These are phyloP conservation scores for Netelia inedita DNA, from an alignment of 2,888 invertebrate species.

Conservation along the genomic window DNA sequence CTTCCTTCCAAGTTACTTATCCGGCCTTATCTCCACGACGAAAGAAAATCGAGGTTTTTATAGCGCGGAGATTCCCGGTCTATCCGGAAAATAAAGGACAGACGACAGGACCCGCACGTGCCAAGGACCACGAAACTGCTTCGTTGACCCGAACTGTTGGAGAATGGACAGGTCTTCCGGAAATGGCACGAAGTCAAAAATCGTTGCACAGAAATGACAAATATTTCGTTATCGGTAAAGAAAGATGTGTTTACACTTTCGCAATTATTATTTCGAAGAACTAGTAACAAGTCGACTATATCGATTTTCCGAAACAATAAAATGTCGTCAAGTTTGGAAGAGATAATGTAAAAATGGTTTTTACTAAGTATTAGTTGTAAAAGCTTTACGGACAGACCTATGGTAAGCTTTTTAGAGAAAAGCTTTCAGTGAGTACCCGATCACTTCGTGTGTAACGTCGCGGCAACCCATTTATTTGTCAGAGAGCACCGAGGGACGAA, in stretches of 20 bases:
- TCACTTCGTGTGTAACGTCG: conserved; percentile 56
- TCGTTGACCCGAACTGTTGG: not conserved
- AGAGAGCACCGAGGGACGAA: conserved; percentile 56
- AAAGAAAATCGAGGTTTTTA: conserved; percentile 54
- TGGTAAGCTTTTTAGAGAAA: not conserved
- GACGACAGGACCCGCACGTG: no score
- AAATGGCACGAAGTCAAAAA: no score
- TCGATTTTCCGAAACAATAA: no score
- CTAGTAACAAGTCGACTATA: no score
- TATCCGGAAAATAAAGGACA: not conserved
- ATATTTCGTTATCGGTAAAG: not conserved
- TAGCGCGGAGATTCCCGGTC: conserved; percentile 1
- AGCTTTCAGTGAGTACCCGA: conserved; percentile 54
- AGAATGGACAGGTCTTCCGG: no score
- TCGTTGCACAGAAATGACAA: not conserved
- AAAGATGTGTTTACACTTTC: no score
- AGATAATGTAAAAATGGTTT: no score
- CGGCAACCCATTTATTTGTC: conserved; percentile 66
- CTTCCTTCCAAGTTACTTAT: conserved; percentile 35
- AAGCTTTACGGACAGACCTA: not conserved
- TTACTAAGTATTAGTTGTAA: not conserved
- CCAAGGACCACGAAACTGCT: not conserved
- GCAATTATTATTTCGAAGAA: no score
- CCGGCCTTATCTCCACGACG: conserved; percentile 19
- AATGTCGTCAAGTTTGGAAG: no score